Evolutionary conservation across 2,797 vertebrate genomes (phyloP).

Genomic region (Pangasius larnaudii): DNA sequence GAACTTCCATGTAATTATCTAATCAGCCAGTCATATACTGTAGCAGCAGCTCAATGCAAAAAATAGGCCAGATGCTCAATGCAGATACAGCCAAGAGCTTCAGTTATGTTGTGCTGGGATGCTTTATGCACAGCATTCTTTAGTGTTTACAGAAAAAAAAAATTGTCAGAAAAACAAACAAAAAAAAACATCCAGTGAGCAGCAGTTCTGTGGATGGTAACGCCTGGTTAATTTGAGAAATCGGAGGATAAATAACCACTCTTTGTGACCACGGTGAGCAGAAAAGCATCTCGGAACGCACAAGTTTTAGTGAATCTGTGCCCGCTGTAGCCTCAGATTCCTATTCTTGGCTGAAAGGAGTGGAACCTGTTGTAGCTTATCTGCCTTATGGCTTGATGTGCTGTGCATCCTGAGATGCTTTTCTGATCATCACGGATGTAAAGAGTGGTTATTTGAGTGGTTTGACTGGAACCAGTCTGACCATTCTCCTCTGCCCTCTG

Average conservation of each 20-base stretch:
- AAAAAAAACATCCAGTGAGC: neutral
- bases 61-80: neutral
- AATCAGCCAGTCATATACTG: neutral
- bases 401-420: neutral
- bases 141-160: neutral
- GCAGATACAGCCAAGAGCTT: too few relatives aligned
- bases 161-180: neutral
- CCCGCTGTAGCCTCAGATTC: neutral
- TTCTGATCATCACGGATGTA: neutral
- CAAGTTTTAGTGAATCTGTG: neutral
- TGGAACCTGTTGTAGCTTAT: too few relatives aligned
- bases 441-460: neutral
- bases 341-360: neutral
- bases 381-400: neutral
- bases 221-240: neutral
- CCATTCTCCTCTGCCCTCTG: neutral
- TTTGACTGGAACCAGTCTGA: neutral
- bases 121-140: too few relatives aligned
- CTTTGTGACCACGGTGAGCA: neutral
- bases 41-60: too few relatives aligned
- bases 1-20: neutral
- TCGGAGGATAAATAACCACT: neutral
- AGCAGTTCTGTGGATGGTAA: neutral
- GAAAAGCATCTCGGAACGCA: neutral
- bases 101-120: too few relatives aligned